These are phyloP conservation scores for Heteronetta atricapilla DNA, from an alignment of 2,113 vertebrate species.

Conservation along the genomic window DNA sequence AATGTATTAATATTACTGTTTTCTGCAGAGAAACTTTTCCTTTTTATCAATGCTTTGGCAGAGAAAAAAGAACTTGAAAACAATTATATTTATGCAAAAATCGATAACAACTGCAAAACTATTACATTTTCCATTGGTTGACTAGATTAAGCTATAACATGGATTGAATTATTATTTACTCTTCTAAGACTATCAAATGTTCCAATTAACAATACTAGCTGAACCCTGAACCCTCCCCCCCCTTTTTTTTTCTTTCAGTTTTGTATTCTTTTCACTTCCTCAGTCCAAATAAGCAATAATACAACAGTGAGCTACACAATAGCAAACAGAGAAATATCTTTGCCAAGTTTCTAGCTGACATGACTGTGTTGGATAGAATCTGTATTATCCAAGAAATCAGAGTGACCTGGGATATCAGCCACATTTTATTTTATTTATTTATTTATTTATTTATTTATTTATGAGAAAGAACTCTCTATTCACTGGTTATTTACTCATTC, in stretches of 20 bases:
- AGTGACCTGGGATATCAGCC: background rate
- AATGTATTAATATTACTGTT: background rate
- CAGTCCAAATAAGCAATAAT: background rate
- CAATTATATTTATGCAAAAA: background rate
- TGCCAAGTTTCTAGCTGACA: background rate
- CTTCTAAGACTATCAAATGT: background rate
- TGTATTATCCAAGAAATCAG: background rate
- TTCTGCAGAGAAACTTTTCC: background rate
- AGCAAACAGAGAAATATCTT: background rate
- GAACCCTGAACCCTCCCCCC: background rate
- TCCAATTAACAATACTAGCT: background rate
- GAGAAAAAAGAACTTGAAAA: background rate
- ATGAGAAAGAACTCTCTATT: background rate
- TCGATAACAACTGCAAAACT: background rate
- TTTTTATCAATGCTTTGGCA: background rate
- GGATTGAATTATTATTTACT: background rate
- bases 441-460: too few species aligned
- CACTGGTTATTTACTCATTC: slow-evolving; percentile 18
- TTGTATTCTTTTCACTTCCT: background rate
- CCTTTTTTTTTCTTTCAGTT: background rate
- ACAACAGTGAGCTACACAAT: background rate
- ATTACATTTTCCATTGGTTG: background rate
- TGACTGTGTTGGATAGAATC: background rate
- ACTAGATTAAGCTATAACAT: background rate
- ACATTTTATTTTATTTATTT: background rate